Evolutionary conservation across 2,888 invertebrate species (phyloP).

Genomic region (Drosophila mulleri): DNA sequence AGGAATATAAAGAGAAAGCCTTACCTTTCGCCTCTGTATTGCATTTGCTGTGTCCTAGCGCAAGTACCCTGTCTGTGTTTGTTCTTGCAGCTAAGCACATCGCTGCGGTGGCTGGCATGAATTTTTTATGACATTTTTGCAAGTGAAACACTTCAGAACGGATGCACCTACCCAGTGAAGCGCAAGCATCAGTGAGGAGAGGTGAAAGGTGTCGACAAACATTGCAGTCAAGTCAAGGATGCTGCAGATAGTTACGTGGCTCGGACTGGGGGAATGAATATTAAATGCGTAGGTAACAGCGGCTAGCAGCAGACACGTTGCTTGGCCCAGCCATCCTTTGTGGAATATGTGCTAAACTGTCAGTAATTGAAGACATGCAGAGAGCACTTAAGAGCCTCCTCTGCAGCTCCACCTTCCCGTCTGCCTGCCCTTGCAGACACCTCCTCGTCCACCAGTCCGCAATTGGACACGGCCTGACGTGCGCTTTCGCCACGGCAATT

Average conservation of each 20-base stretch:
- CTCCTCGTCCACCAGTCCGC: constrained; percentile 1
- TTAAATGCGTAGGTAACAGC: constrained; percentile 49
- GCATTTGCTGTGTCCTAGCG: constrained; percentile 14
- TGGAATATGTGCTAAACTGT: constrained; percentile 74
- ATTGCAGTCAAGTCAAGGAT: constrained; percentile 54
- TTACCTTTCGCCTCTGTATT: neutral
- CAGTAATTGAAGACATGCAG: constrained; percentile 72
- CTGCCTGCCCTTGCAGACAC: neutral
- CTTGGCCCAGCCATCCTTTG: constrained; percentile 16
- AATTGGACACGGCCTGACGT: constrained; percentile 38
- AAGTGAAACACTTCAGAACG: constrained; percentile 53
- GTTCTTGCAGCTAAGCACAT: constrained; percentile 44
- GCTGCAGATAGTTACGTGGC: constrained; percentile 24
- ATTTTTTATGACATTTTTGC: constrained; percentile 81
- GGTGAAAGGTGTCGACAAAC: constrained; percentile 49
- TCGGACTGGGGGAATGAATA: constrained; percentile 44
- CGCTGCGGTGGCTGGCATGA: constrained; percentile 68
- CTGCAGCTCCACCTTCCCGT: neutral
- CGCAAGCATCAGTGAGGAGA: constrained; percentile 38
- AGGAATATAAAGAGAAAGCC: neutral
- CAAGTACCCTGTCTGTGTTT: constrained; percentile 29
- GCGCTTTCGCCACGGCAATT: constrained; percentile 81
- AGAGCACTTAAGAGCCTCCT: constrained; percentile 62
- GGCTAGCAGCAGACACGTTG: constrained; percentile 13
- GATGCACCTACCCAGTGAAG: constrained; percentile 49